These are phyloP conservation scores for Eledona agricola DNA, from an alignment of 2,888 invertebrate species.

Conservation along the genomic window DNA sequence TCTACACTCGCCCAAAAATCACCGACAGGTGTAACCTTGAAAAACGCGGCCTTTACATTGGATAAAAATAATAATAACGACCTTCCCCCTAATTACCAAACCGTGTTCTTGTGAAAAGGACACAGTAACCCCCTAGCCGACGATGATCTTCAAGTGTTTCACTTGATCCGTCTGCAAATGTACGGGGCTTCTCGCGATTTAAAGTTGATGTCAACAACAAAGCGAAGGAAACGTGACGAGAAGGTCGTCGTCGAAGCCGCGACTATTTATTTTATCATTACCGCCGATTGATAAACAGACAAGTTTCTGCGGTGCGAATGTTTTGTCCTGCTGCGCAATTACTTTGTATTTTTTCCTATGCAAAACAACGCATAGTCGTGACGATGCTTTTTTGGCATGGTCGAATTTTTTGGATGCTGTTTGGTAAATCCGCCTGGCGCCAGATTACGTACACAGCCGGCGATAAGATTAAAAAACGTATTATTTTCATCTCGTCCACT, in stretches of 20 bases:
- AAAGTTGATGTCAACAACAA: no score
- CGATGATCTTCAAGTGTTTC: constrained; percentile 25
- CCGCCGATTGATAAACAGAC: no score
- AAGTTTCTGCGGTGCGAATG: no score
- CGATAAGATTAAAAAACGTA: constrained; percentile 19
- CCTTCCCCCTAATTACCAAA: constrained; percentile 31
- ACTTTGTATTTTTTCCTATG: no score
- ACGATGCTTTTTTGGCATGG: constrained; percentile 4
- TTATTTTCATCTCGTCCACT: no score
- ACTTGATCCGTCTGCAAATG: constrained; percentile 23
- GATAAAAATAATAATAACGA: constrained; percentile 35
- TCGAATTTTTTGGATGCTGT: constrained; percentile 3
- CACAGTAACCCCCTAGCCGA: no score
- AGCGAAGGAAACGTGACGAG: no score
- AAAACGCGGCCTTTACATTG: constrained; percentile 40
- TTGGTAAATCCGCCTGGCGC: constrained; percentile 19
- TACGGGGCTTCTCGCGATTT: constrained; percentile 11
- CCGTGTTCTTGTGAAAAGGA: constrained; percentile 2
- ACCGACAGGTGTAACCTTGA: constrained; percentile 41
- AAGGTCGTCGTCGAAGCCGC: no score
- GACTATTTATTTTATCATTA: no score
- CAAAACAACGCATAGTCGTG: no score
- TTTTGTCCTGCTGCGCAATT: no score
- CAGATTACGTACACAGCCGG: constrained; percentile 12
- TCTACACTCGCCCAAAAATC: constrained; percentile 23